Base-by-base conservation (phyloP, 2,888 invertebrate genomes). In the Mechanitis messenoides region DNA sequence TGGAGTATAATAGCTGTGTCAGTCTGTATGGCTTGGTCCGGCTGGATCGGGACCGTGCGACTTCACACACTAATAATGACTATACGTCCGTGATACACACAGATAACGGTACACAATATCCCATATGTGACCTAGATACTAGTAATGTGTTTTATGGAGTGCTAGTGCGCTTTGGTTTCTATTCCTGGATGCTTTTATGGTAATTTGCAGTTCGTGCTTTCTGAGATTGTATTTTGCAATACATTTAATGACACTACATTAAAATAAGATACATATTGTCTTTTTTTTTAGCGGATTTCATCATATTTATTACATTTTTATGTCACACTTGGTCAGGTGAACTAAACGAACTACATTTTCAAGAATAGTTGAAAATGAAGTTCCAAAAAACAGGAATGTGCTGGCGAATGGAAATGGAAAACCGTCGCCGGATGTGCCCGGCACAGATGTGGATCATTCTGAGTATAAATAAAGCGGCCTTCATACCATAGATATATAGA, bases 401-500 rank as follows among this genome's bases (percentile, higher is more conserved):
- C 74, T 72, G 74, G 61, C 71, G 59, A 61, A 69, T 76, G 84
- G 82, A 84, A 84, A 84, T 84, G 80, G 62, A 53, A 62, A 62
- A 62, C 58, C 73, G 72, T 71, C 72, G 71, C 76, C 79, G 84
- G 84, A 84, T 78, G 81, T 77, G 77, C 77, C 74, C 72, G 74
- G 72, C 76, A 70, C 80, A 81, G 80, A 81, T 83, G 80, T 72
- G 72, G 76, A 78, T 78, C 76, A 79, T 79, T 71, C 75, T 68
- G 71, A 73, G 69, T 75, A 75, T 76, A 75, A 77, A 77, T 77
- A 78, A 71, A 72, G 71, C 66, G 67, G 73, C 71, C 70, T 72
- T 74, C 69, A 68, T 62, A 68, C 63, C 58, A 61, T 62, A 60
- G 66, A 63, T 56, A 65, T 59, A 61, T 61, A 63, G 60, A 65